Base-by-base conservation (phyloP, 2,113 vertebrate genomes). In the Jacana jacana region DNA sequence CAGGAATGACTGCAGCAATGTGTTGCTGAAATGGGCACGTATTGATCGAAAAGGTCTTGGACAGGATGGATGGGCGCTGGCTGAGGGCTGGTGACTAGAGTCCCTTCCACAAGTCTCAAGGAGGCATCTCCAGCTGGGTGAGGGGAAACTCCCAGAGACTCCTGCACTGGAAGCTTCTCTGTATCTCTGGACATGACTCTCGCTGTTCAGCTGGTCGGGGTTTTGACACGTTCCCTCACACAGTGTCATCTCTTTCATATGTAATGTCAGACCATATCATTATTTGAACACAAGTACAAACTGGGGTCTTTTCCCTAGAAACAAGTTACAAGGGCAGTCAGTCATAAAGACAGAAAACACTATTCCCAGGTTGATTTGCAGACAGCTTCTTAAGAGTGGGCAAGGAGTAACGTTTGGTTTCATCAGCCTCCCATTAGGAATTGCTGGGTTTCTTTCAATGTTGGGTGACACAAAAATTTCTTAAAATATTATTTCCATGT, bases 161-260 rank as follows among this genome's bases (percentile, higher is more conserved):
- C 14, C 52, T 25, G 13, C 17, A 17, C 46, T 51, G 31, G 46
- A 16, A 72, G 19, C 16, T 31, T 60, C 17, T 27, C 25, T 42
- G 5, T 12, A 2, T 16, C 30, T 79, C 57, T 58, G 17, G 17
- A 8, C 0, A 0, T 44, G 24, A 54, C 10, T 35, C 10, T 35
- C 71, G 17, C 20, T 76, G 16, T 77, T 71, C 40, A 80, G 31
- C 27, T 76, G 28, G 13, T 55, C 0, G 1, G 40, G 25, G 13
- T 65, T 87, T 73, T 42, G 35, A 72, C 12, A 19, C 0, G 1
- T 68, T 58, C 24, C 42, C 20, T 84, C 64, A 63, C 31, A 20
- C 15, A 31, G 33, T 16, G 19, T 51, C 18, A 40, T 19, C 12
- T 19, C 27, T 80, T 76, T 49, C 13, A 11, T 28, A 19, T 10